A percentile compares a stretch with the other conserved stretches of the same genome.
These are phyloP conservation scores for Teleogryllus occipitalis DNA, from an alignment of 1,140 invertebrate genomes.

Conservation along the genomic window DNA sequence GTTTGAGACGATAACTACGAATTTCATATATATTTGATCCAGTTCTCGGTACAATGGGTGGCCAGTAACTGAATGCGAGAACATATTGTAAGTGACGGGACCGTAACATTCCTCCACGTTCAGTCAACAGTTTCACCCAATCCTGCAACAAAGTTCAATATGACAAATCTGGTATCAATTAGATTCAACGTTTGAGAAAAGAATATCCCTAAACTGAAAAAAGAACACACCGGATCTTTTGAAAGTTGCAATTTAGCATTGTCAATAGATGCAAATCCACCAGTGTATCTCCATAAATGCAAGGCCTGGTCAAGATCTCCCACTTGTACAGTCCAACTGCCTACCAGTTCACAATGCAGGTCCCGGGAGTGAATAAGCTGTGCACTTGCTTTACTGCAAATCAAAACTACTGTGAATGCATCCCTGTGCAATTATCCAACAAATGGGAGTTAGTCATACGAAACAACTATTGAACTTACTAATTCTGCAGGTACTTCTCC, in stretches of 20 bases:
- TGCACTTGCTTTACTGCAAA: constrained; percentile 66
- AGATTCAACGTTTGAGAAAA: not conserved
- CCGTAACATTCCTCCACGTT: constrained; percentile 74
- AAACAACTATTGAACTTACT: constrained; percentile 56
- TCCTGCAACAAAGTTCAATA: constrained; percentile 46
- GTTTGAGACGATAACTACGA: constrained; percentile 79
- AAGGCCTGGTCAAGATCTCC: constrained; percentile 96
- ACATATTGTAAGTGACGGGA: constrained; percentile 88
- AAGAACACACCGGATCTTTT: constrained; percentile 54
- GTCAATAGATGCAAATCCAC: constrained; percentile 85
- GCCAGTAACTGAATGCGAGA: constrained; percentile 85
- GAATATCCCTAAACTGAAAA: not conserved
- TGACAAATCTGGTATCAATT: not conserved
- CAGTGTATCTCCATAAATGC: constrained; percentile 89
- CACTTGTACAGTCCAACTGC: constrained; percentile 83
- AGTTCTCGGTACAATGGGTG: constrained; percentile 59
- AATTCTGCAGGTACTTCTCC: constrained; percentile 78
- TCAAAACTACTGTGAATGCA: constrained; percentile 6
- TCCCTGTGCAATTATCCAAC: not conserved
- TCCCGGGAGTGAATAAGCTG: constrained; percentile 65
- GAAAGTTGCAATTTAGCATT: constrained; percentile 61
- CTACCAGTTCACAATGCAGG: constrained; percentile 65
- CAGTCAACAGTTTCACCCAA: constrained; percentile 66
- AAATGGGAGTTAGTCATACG: constrained; percentile 16
- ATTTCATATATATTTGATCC: constrained; percentile 89